A percentile compares a stretch with the other conserved stretches of the same genome.
phyloP scores from a whole-genome alignment of 2,113 vertebrate genomes.

The Malurus cyaneus region DNA sequence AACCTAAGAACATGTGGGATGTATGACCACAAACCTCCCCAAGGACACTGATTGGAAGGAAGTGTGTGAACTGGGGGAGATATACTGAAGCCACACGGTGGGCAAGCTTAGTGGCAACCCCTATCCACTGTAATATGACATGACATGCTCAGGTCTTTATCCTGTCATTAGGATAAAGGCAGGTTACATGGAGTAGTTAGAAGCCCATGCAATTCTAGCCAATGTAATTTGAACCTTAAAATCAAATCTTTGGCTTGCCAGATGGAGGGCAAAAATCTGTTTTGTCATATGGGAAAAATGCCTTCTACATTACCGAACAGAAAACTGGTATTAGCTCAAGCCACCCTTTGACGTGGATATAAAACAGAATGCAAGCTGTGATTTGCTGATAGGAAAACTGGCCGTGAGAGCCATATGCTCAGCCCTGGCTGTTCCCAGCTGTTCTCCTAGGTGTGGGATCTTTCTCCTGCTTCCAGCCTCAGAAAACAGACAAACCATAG shows the following conservation, averaged over 20 bases:
- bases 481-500: background rate
- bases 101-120: background rate
- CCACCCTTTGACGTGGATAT: background rate
- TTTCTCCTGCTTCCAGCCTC: background rate
- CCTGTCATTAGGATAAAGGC: background rate
- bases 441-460: background rate
- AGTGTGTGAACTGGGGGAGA: background rate
- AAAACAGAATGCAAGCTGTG: background rate
- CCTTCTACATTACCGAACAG: background rate
- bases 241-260: background rate
- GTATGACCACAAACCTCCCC: no score
- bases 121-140: background rate
- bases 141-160: background rate
- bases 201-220: background rate
- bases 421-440: background rate
- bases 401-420: background rate
- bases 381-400: background rate
- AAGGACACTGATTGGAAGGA: background rate
- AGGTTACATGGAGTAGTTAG: background rate
- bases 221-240: background rate
- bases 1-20: background rate
- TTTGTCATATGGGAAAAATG: conserved; percentile 36
- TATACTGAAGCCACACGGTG: background rate
- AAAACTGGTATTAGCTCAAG: background rate
- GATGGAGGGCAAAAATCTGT: conserved; percentile 5